Evolutionary conservation across 2,888 invertebrate species (phyloP).

Genomic region (Aelia acuminata): DNA sequence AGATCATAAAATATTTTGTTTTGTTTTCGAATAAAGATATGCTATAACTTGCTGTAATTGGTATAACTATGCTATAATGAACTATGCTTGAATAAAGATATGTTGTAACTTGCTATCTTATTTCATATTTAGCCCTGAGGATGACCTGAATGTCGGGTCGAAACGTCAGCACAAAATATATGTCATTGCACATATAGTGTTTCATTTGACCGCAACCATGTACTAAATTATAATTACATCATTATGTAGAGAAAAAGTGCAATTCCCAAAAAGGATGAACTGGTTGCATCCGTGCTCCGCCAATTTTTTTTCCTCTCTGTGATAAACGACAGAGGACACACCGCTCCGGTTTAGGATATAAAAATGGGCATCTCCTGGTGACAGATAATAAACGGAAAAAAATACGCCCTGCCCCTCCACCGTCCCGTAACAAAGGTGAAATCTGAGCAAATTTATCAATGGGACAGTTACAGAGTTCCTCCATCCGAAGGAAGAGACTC

Average conservation of each 20-base stretch:
- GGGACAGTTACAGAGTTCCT: constrained; percentile 49
- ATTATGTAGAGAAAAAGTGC: not conserved
- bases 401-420: constrained; percentile 21
- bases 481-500: constrained; percentile 35
- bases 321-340: not conserved
- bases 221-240: too few relatives aligned
- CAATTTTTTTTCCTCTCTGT: not conserved
- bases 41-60: too few relatives aligned
- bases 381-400: constrained; percentile 34
- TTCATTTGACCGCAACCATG: too few relatives aligned
- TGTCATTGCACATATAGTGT: too few relatives aligned
- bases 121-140: too few relatives aligned
- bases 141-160: too few relatives aligned
- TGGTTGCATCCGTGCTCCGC: not conserved
- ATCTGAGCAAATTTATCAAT: constrained; percentile 48
- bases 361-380: not conserved
- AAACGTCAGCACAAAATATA: too few relatives aligned
- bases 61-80: too few relatives aligned
- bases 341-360: constrained; percentile 6
- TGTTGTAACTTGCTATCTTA: too few relatives aligned
- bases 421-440: not conserved
- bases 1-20: too few relatives aligned
- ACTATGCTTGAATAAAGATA: too few relatives aligned
- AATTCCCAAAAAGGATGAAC: not conserved
- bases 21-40: too few relatives aligned